phyloP scores from a whole-genome alignment of 2,888 invertebrate genomes.

The Chloroclystis v-ata region DNA sequence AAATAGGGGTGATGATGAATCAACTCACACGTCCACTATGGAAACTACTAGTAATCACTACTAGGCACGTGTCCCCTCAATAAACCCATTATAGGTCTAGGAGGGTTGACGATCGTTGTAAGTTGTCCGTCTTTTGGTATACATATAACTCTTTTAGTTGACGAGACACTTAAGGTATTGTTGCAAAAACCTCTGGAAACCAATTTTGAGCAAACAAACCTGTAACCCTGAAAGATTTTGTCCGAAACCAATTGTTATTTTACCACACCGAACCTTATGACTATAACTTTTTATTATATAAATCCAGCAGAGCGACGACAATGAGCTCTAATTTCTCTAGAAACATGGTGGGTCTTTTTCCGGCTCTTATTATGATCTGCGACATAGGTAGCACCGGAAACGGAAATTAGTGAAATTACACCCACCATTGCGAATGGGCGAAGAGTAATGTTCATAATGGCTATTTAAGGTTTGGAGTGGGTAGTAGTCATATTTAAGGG shows the following conservation, averaged over 20 bases:
- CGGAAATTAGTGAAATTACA: conserved; percentile 17
- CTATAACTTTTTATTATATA: background rate
- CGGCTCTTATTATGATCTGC: conserved; percentile 11
- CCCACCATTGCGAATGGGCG: conserved; percentile 6
- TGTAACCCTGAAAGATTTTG: too few species aligned
- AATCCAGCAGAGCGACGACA: background rate
- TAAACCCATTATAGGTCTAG: too few species aligned
- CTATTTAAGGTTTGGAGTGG: background rate
- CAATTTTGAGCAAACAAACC: too few species aligned
- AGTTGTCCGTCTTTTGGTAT: too few species aligned
- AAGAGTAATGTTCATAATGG: conserved; percentile 7
- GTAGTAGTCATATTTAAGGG: background rate
- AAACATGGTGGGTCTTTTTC: conserved; percentile 6
- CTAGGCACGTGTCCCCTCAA: too few species aligned
- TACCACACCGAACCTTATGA: background rate
- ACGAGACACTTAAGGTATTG: too few species aligned
- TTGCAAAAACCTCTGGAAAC: too few species aligned
- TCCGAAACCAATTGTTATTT: background rate
- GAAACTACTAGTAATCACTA: too few species aligned
- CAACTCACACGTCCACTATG: too few species aligned
- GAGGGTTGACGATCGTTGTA: too few species aligned
- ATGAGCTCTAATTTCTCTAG: conserved; percentile 5
- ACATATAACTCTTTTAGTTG: too few species aligned
- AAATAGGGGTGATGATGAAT: too few species aligned
- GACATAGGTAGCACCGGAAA: conserved; percentile 11